Percentiles rank a stretch among this genome's conserved stretches.
phyloP scores from a whole-genome alignment of 2,113 vertebrate species.

The Alouatta palliata region DNA sequence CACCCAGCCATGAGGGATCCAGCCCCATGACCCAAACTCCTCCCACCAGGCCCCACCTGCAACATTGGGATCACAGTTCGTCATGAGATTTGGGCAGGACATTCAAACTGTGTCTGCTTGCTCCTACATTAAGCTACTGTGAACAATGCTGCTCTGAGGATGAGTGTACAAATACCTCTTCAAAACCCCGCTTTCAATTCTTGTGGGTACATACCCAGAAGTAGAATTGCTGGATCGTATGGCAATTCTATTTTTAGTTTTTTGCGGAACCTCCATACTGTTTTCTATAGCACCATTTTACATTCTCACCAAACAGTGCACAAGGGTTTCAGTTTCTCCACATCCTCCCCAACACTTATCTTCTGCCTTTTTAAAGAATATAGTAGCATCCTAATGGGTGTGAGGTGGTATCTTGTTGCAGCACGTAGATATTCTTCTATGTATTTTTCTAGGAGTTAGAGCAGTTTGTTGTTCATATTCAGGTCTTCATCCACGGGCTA shows the following conservation, averaged over 20 bases:
- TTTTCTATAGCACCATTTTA: not conserved
- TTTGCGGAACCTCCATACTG: fast-evolving
- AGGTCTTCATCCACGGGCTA: not conserved
- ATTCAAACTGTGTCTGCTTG: no score
- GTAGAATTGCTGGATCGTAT: no score
- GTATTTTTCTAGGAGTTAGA: not conserved
- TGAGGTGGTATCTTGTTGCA: no score
- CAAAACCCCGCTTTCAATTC: not conserved
- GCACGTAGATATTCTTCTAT: not conserved
- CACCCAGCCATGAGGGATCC: no score
- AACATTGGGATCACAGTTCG: no score
- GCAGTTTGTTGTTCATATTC: not conserved
- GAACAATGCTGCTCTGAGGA: not conserved
- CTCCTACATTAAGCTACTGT: not conserved
- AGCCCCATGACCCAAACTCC: no score
- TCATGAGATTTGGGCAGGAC: no score
- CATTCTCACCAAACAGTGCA: not conserved
- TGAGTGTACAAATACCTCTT: not conserved
- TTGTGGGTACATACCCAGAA: not conserved
- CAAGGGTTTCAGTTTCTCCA: not conserved
- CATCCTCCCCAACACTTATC: not conserved
- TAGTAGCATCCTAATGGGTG: not conserved
- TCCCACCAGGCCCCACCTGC: no score
- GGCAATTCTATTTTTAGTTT: no score
- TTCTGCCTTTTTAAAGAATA: not conserved